Base-by-base conservation (phyloP, 1,140 invertebrate species). In the Zaprionus gabonicus region DNA sequence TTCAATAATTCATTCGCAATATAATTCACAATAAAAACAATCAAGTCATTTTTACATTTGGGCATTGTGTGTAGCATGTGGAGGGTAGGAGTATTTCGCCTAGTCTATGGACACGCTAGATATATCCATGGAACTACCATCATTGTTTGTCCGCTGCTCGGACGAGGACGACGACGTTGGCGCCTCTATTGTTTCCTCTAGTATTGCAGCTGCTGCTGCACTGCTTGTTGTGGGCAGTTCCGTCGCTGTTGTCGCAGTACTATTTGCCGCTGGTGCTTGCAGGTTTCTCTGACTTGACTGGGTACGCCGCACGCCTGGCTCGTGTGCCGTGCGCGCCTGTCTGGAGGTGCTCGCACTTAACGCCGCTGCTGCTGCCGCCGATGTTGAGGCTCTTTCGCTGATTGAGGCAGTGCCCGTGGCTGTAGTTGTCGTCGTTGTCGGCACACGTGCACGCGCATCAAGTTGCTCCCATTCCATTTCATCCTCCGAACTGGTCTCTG, bases 381-480 rank as follows among this genome's bases (percentile, higher is more conserved):
- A 13, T 15, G 62, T 25, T 27, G 70, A 49, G 13, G 64, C 64
- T 41, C 46, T 13, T 1, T 63, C 34, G 1, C 53, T 60, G 27
- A 56, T 23, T 0, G 60, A 31, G 0, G 67, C 23, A 7, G 23
- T 51, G 2, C 74, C 55, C 9, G 65, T 57, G 17, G 59, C 66
- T 46, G 82, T 28, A 1, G 66, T 51, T 4, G 71, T 53, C 13
- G 62, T 34, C 6, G 80, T 56, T 25, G 57, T 64, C 1, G 72
- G 70, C 0, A 69, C 77, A 27, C 84, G 83, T 1, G 51, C 38
- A 20, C 76, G 79, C 12, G 80, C 79, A 46, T 91, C 91, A 17
- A 82, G 68, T 6, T 83, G 65, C 46, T 92, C 91, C 91, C 88
- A 90, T 58, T 92, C 91, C 82, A 92, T 92, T 46, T 92, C 91